Evolutionary conservation across 2,888 invertebrate genomes (phyloP).

Genomic region (Conomelus anceps): DNA sequence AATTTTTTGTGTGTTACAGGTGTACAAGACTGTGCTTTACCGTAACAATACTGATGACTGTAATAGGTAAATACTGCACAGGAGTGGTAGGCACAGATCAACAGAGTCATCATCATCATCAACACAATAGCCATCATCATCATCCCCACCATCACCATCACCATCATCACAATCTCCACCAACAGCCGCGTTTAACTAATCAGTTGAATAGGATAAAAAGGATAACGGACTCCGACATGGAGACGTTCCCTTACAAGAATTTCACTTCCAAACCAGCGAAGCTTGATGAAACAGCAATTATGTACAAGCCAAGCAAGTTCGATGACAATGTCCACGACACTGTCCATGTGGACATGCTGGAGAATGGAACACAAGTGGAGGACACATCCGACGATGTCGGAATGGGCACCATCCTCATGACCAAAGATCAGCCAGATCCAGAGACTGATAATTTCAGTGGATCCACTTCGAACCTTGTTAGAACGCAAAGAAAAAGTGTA

Average conservation of each 20-base stretch:
- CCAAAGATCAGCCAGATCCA: constrained; percentile 12
- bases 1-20: neutral
- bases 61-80: neutral
- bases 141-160: neutral
- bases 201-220: constrained; percentile 9
- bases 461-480: neutral
- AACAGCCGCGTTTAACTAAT: neutral
- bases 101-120: neutral
- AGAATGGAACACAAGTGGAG: constrained; percentile 22
- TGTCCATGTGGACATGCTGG: constrained; percentile 34
- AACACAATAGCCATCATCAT: neutral
- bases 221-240: neutral
- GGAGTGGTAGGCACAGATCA: neutral
- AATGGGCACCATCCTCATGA: constrained; percentile 20
- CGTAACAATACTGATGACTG: neutral
- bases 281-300: neutral
- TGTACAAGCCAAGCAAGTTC: constrained; percentile 36
- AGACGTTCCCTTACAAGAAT: neutral
- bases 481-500: neutral
- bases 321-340: constrained; percentile 37
- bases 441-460: neutral
- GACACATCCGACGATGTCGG: constrained; percentile 12
- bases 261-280: neutral
- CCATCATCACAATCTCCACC: neutral
- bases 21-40: neutral